Evolutionary conservation across 2,888 invertebrate species (phyloP).

Genomic region (Tipula confusa): DNA sequence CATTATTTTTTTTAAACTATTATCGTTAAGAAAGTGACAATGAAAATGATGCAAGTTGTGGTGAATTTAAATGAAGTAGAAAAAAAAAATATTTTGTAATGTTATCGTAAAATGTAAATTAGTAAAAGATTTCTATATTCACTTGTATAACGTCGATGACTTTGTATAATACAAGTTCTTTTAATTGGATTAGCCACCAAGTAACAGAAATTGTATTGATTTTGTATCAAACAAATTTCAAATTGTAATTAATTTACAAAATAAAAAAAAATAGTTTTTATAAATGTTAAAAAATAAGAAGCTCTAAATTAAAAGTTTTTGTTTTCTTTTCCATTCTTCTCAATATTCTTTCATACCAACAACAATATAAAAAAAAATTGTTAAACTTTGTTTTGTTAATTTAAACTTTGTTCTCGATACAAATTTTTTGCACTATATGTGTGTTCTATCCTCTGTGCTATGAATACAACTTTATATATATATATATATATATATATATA

Average conservation of each 20-base stretch:
- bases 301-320: constrained; percentile 1
- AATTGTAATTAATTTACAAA: constrained; percentile 9
- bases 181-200: neutral
- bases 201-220: neutral
- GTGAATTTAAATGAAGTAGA: too few relatives aligned
- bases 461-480: too few relatives aligned
- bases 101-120: neutral
- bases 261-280: neutral
- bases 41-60: too few relatives aligned
- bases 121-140: neutral
- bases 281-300: neutral
- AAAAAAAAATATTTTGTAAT: neutral
- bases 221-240: neutral
- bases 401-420: constrained; percentile 12
- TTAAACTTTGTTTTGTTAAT: constrained; percentile 20
- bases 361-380: neutral
- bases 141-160: neutral
- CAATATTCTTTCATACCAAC: neutral
- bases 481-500: too few relatives aligned
- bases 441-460: neutral
- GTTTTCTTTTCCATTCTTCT: neutral
- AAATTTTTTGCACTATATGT: neutral
- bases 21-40: neutral
- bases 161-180: neutral
- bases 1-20: neutral